phyloP scores from a whole-genome alignment of 2,113 vertebrate species.

The Theristicus caerulescens region DNA sequence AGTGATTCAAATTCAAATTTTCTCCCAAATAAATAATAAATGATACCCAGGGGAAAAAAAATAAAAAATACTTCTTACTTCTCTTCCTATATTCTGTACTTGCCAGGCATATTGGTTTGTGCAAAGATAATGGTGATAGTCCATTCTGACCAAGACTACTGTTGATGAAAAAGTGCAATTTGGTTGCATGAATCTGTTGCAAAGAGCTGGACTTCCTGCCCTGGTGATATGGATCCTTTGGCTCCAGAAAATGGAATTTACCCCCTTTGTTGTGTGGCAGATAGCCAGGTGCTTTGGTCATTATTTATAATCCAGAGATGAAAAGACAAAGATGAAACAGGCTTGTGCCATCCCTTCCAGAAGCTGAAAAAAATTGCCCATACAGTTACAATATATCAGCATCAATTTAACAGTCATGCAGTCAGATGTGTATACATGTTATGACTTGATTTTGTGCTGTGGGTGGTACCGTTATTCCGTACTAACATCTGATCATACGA shows the following conservation, averaged over 20 bases:
- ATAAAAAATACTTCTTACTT: not conserved
- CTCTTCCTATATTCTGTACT: not conserved
- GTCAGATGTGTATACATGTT: no score
- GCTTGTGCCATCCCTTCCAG: not conserved
- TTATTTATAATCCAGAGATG: not conserved
- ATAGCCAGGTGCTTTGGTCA: not conserved
- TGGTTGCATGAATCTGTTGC: not conserved
- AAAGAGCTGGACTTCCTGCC: not conserved
- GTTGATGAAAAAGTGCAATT: not conserved
- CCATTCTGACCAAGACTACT: not conserved
- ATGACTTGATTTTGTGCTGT: not conserved
- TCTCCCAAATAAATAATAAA: conserved; percentile 36
- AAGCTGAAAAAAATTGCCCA: not conserved
- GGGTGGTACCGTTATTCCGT: not conserved
- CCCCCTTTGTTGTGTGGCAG: not conserved
- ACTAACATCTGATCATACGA: rapidly evolving
- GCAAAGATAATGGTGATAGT: not conserved
- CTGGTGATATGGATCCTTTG: not conserved
- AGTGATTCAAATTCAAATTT: conserved; percentile 11
- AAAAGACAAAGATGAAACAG: not conserved
- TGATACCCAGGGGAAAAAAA: not conserved
- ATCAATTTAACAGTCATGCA: not conserved
- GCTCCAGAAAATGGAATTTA: not conserved
- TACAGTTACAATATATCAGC: not conserved
- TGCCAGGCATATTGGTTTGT: not conserved